Evolutionary conservation across 1,140 invertebrate species (phyloP), one percentile per base, ranked within the genome.

Genomic region (Nasonia giraulti): DNA sequence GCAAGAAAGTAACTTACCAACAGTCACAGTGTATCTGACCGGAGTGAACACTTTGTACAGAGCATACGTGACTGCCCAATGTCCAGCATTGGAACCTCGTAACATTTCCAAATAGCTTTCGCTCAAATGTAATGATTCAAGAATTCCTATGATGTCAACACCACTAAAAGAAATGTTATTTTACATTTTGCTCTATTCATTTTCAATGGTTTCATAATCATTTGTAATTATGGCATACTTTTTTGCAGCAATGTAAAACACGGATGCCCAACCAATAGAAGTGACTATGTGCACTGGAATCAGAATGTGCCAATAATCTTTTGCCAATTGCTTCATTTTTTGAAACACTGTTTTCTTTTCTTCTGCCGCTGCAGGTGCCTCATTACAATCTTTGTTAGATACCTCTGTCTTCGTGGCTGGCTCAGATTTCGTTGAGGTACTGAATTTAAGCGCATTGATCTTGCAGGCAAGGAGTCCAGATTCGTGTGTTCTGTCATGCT

Each of bases 281-380:
- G 98, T 99, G 8, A 96, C 94, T 81, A 97, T 88, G 93, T 99
- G 98, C 1, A 99, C 97, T 47, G 97, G 97, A 82, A 99, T 93
- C 55, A 98, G 90, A 83, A 99, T 96, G 93, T 99, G 98, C 96
- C 98, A 99, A 93, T 99, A 99, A 90, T 99, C 96, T 92, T 96
- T 97, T 89, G 97, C 97, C 95, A 99, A 97, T 89, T 96, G 94
- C 92, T 98, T 99, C 92, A 99, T 98, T 89, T 95, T 95, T 89
- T 97, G 95, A 90, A 97, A 96, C 14, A 98, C 88, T 6, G 95
- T 93, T 40, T 94, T 87, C 88, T 96, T 95, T 85, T 91, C 86
- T n/a, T 20, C 27, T 11, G 20, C 20, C 20, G 84, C 37, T 44
- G 76, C 12, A 40, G 76, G 17, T 20, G 33, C 17, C 11, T 44